A percentile compares a stretch with the other conserved stretches of the same genome.
phyloP scores from a whole-genome alignment of 2,113 vertebrate genomes.

The Dendrocopos noguchii region DNA sequence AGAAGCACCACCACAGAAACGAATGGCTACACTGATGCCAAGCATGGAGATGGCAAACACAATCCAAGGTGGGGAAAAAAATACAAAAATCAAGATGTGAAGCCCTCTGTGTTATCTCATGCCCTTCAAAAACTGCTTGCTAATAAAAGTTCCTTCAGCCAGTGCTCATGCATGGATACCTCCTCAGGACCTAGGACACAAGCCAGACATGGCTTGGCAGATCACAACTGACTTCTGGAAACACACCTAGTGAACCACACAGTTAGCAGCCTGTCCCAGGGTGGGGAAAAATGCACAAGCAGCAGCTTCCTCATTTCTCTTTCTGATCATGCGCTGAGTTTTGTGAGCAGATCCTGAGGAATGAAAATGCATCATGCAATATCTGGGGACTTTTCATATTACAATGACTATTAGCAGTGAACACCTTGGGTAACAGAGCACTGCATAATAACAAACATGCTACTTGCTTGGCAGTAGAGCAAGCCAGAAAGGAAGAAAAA shows the following conservation, averaged over 20 bases:
- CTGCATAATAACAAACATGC: neutral
- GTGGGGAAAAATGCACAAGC: neutral
- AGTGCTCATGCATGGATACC: neutral
- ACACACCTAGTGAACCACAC: neutral
- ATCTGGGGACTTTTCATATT: neutral
- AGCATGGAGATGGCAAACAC: neutral
- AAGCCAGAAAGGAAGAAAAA: neutral
- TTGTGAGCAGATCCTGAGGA: neutral
- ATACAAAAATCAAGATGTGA: neutral
- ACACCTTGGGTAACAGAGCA: neutral
- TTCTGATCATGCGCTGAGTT: neutral
- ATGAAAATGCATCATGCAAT: neutral
- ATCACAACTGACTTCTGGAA: neutral
- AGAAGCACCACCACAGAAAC: neutral
- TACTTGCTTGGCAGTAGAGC: neutral
- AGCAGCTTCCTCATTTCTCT: neutral
- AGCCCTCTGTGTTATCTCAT: neutral
- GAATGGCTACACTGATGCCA: rapidly evolving
- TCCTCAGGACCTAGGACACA: neutral
- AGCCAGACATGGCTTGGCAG: neutral
- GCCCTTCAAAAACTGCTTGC: neutral
- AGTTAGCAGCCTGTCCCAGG: neutral
- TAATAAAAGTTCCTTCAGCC: neutral
- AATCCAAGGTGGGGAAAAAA: rapidly evolving
- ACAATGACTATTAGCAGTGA: neutral